phyloP scores from a whole-genome alignment of 2,888 invertebrate species.

The Leptogaster cylindrica region DNA sequence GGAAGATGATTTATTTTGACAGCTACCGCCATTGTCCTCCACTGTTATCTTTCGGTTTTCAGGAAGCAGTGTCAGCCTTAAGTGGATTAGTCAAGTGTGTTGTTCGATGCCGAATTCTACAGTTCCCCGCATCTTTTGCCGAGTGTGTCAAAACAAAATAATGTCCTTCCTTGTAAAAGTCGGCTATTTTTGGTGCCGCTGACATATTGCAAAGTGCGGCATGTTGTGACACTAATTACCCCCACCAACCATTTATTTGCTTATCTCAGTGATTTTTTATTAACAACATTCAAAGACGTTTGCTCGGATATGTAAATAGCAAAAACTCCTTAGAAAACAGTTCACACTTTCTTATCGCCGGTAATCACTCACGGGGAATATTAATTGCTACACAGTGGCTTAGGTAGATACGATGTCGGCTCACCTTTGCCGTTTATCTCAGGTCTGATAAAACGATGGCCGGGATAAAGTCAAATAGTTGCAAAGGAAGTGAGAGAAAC shows the following conservation, averaged over 20 bases:
- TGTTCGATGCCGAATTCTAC: neutral
- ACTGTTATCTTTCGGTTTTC: conserved; percentile 17
- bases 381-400: conserved; percentile 41
- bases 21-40: conserved; percentile 7
- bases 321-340: conserved; percentile 37
- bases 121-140: neutral
- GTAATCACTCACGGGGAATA: conserved; percentile 28
- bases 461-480: conserved; percentile 18
- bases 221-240: conserved; percentile 36
- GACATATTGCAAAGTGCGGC: conserved; percentile 5
- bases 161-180: conserved; percentile 2
- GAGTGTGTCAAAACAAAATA: conserved; percentile 8
- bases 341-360: conserved; percentile 38
- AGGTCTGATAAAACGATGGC: conserved; percentile 14
- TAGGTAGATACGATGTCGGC: conserved; percentile 33
- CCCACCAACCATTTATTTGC: conserved; percentile 32
- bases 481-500: conserved; percentile 11
- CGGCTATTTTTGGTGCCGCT: conserved; percentile 1
- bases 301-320: neutral
- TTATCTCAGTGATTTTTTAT: conserved; percentile 38
- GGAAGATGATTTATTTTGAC: conserved; percentile 40
- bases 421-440: conserved; percentile 34
- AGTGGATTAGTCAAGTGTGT: conserved; percentile 39
- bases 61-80: conserved; percentile 32
- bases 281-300: conserved; percentile 11